These are phyloP conservation scores for Alviniconcha strummeri DNA, from an alignment of 2,888 invertebrate genomes.

Conservation along the genomic window DNA sequence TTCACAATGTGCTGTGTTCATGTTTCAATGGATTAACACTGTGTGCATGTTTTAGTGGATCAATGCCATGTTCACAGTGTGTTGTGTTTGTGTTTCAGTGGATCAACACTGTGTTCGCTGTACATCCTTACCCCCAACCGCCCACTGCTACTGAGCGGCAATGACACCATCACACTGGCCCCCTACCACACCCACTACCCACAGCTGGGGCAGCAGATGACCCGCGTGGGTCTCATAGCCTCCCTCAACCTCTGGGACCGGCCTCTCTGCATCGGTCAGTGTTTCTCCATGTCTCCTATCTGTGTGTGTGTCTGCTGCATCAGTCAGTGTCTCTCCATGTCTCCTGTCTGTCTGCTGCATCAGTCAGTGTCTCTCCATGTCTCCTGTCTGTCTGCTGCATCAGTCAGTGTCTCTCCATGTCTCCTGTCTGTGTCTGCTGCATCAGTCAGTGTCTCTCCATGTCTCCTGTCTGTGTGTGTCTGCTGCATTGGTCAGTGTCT, in stretches of 20 bases:
- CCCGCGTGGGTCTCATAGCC: constrained; percentile 63
- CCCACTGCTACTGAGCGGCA: constrained; percentile 72
- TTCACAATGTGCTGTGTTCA: too few relatives aligned
- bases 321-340: neutral
- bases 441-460: too few relatives aligned
- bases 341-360: neutral
- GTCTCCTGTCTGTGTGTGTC: neutral
- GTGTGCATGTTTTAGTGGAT: too few relatives aligned
- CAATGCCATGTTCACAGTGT: too few relatives aligned
- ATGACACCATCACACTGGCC: constrained; percentile 70
- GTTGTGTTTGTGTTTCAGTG: constrained; percentile 57
- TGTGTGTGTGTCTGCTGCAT: neutral
- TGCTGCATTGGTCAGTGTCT: neutral
- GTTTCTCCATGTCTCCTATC: too few relatives aligned
- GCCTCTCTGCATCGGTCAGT: constrained; percentile 71
- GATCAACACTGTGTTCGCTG: constrained; percentile 71
- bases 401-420: neutral
- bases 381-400: neutral
- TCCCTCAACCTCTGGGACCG: constrained; percentile 73
- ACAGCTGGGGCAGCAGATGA: constrained; percentile 72
- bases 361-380: neutral
- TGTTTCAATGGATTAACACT: too few relatives aligned
- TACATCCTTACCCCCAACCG: constrained; percentile 73
- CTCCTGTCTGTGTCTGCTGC: neutral
- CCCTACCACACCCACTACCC: constrained; percentile 74